These are phyloP conservation scores for Microcebus ravelobensis DNA, from an alignment of 2,113 vertebrate species.

Conservation along the genomic window DNA sequence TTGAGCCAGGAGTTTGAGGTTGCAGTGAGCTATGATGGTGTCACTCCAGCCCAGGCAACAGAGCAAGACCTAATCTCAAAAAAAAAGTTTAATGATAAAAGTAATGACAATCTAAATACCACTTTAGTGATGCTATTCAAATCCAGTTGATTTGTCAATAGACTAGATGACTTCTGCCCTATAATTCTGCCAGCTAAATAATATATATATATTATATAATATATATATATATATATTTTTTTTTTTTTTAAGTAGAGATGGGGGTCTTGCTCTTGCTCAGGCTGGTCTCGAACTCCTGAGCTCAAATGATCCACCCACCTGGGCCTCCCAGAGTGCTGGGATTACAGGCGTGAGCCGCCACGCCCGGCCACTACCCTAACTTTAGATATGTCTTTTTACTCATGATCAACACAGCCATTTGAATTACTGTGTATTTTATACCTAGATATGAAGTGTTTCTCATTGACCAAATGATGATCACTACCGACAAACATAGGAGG, in stretches of 20 bases:
- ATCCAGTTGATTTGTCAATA: not conserved
- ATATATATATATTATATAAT: too few relatives aligned
- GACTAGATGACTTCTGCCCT: not conserved
- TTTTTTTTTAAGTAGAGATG: too few relatives aligned
- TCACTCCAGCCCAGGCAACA: not conserved
- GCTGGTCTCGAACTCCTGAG: too few relatives aligned
- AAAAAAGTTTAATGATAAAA: not conserved
- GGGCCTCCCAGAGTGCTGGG: too few relatives aligned
- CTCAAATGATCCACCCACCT: too few relatives aligned
- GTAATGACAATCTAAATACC: not conserved
- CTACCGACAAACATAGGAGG: not conserved
- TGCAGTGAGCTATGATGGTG: not conserved
- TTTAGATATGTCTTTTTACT: constrained; percentile 15
- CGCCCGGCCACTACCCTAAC: not conserved
- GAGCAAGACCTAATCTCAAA: not conserved
- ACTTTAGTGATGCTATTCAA: not conserved
- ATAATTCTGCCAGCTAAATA: too few relatives aligned
- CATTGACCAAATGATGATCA: not conserved
- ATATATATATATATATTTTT: too few relatives aligned
- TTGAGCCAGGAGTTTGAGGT: not conserved
- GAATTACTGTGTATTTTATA: not conserved
- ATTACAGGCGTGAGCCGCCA: too few relatives aligned
- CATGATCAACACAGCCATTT: not conserved
- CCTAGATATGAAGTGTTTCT: not conserved
- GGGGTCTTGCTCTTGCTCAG: too few relatives aligned